Base-by-base conservation (phyloP, 2,888 invertebrate species). In the Trachelus troglodyta region DNA sequence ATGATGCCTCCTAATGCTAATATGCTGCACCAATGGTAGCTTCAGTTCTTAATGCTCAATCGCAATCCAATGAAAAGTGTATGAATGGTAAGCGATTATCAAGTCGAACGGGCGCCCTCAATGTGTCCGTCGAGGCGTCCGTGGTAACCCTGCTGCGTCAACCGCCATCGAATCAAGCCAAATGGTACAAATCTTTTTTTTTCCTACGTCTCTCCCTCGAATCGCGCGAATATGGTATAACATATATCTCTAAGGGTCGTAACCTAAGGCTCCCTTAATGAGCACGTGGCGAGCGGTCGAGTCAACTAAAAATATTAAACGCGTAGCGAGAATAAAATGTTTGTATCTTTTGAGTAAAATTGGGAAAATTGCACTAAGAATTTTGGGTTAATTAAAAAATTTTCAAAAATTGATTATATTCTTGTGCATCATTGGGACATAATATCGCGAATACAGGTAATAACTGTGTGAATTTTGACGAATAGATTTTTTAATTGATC, bases 1-100 rank as follows among this genome's bases (percentile, higher is more conserved):
- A 91, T 91, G 91, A 91, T 91, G 91, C 91, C 85, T 90, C 91
- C 90, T 90, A 91, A 91, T 91, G 90, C 91, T 91, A 91, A 91
- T 91, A 89, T 73, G 78, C 71, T 34, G 71, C 71, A 34, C 71
- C 34, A 71, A 71, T 71, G 31, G 33, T 31, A 34, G 74, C 76
- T 81, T 83, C 80, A 82, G 85, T 87, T 90, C 88, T 90, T 90
- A 91, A 91, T 91, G 91, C 91, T 91, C 91, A 91, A 91, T 91
- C 91, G 91, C 91, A 91, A 91, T 91, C 91, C 91, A 91, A 91
- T 91, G 91, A 91, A 91, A 91, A 90, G 88, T 90, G 87, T 89
- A 91, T 90, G 90, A 90, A 89, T 89, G 89, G 88, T 88, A 87
- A 87, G 88, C 91, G 91, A 91, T 91, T 91, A 91, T 91, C 90